A percentile compares a stretch with the other conserved stretches of the same genome.
These are phyloP conservation scores for Diplodus sargus DNA, from an alignment of 2,797 vertebrate species.

Conservation along the genomic window DNA sequence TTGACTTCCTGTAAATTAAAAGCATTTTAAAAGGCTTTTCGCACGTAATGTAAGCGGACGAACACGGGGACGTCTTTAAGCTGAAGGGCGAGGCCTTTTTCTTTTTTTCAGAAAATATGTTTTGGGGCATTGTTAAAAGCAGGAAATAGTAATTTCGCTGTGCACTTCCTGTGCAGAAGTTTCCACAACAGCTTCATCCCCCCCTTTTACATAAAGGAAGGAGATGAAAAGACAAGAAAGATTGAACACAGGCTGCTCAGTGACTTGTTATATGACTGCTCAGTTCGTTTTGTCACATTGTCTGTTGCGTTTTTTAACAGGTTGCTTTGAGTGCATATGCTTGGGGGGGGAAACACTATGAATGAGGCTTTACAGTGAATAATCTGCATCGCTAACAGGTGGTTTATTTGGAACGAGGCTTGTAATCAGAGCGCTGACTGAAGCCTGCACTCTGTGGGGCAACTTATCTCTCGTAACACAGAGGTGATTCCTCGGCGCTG, in stretches of 20 bases:
- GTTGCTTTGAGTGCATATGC: background rate
- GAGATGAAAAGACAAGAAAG: conserved; percentile 1
- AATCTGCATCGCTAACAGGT: conserved; percentile 35
- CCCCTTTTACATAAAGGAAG: conserved; percentile 7
- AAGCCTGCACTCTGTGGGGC: conserved; percentile 51
- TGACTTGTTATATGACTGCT: conserved; percentile 3
- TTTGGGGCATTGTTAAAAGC: conserved; percentile 77
- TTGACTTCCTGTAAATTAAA: conserved; percentile 75
- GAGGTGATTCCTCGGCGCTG: conserved; percentile 56
- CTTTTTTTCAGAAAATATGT: conserved; percentile 66
- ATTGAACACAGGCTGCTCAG: conserved; percentile 7
- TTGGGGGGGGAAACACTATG: background rate
- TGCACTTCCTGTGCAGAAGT: conserved; percentile 65
- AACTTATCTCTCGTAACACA: conserved; percentile 65
- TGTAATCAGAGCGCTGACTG: conserved; percentile 44
- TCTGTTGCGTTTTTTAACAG: background rate
- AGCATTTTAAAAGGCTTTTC: conserved; percentile 61
- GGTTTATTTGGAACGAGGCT: conserved; percentile 34
- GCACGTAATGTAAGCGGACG: conserved; percentile 49
- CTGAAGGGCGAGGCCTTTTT: conserved; percentile 22
- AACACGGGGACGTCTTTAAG: conserved; percentile 47
- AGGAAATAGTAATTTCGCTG: conserved; percentile 74
- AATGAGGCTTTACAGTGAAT: conserved; percentile 16
- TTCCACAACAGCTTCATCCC: conserved; percentile 60
- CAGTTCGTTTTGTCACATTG: background rate